Evolutionary conservation across 1,140 invertebrate genomes (phyloP), one percentile per base, ranked within the genome.

Genomic region (Tetraneura akinire): DNA sequence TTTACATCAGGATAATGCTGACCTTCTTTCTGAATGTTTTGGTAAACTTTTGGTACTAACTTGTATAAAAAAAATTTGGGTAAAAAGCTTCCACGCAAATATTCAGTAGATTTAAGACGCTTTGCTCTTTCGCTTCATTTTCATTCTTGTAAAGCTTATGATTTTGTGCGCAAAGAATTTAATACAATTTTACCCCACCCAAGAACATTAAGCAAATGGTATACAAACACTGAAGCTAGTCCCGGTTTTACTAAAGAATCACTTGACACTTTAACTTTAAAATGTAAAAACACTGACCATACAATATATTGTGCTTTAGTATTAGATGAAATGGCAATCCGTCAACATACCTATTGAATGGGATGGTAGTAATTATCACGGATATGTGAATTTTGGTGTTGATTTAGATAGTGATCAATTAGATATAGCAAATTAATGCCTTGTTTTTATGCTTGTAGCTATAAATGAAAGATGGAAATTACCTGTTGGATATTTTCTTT

Each of bases 231-330:
- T 2, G 29, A 76, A 11, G 73, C 49, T 37, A 51, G 5, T 37
- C 73, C 73, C 3, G 73, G 73, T 5, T 76, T 76, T 37, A 76
- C 53, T 37, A 26, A 51, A 37, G 73, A 76, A 55, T 29, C 73
- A 1, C 11, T 60, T 9, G 45, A 73, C 6, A 49, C 16, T 14
- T 73, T 73, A 53, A 73, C 16, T 10, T 29, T 49, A 47, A 73
- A 66, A 66, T 32, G 29, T 1, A 66, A 73, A 73, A 45, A 47
- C 3, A 21, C 47, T 47, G 45, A 45, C 21, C 6, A 18, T 0
- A 53, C 70, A 0, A 49, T 73, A 42, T 51, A 57, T 26, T 84
- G 80, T 78, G 29, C 83, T 84, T 82, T 87, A 64, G 23, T 73
- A 9, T 45, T 51, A 45, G 70, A 73, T 73, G 70, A 73, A 73